Evolutionary conservation across 92 coral and sea anemone species (phyloP).

Genomic region (Phenganax marumi): DNA sequence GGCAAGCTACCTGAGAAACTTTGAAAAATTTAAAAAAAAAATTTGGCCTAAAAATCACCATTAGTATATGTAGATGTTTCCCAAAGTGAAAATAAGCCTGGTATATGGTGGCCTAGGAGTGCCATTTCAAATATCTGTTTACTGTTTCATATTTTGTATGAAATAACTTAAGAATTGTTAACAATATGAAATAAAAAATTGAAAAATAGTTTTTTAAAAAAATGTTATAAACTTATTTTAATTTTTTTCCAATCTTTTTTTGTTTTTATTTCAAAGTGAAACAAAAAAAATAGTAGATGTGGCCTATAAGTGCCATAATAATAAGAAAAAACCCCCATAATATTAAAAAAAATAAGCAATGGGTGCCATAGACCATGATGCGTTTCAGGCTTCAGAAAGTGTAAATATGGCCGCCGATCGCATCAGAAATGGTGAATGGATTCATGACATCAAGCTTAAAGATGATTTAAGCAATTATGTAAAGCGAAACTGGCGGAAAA

Average conservation of each 20-base stretch:
- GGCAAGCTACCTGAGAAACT: neutral
- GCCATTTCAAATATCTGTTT: conserved; percentile 21
- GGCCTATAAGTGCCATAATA: neutral
- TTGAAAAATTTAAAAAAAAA: neutral
- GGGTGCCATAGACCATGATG: conserved; percentile 4
- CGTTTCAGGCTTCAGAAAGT: neutral
- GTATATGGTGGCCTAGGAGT: conserved; percentile 20
- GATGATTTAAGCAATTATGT: conserved; percentile 50
- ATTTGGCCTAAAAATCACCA: neutral
- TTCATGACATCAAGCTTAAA: conserved; percentile 54
- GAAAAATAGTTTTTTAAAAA: neutral
- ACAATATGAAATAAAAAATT: neutral
- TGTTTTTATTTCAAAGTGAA: neutral
- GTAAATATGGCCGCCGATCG: conserved; percentile 13
- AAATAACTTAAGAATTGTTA: neutral
- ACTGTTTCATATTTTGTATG: neutral
- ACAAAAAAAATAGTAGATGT: neutral
- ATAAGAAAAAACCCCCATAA: too few species aligned
- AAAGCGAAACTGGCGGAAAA: conserved; percentile 41
- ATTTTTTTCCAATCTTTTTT: neutral
- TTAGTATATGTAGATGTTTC: conserved; percentile 14
- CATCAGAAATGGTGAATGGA: conserved; percentile 59
- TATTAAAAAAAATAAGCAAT: neutral
- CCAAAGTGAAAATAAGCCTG: neutral
- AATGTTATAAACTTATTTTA: neutral